Base-by-base conservation (phyloP, 2,113 vertebrate genomes). In the Ammodytes marinus region DNA sequence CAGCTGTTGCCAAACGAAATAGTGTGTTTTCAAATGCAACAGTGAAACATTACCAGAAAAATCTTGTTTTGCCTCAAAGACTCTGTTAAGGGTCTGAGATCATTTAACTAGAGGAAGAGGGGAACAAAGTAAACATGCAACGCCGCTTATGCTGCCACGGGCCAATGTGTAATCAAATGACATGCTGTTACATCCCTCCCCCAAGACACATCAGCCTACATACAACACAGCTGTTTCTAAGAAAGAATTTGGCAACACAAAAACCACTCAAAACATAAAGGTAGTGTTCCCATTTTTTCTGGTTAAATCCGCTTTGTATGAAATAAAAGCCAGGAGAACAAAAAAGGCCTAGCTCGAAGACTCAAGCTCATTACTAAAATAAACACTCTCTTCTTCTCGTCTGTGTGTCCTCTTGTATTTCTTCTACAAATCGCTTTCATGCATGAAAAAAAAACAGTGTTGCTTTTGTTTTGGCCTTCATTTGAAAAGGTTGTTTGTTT, bases 341-440 rank as follows among this genome's bases (percentile, higher is more conserved):
- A 74, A 88, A 27, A 84, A 77, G 70, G 82, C 61, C 43, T 78
- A 75, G 87, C 77, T 90, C 87, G 83, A 86, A 84, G 77, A 81
- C 77, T 68, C 83, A 74, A 83, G 86, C 82, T 87, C 86, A 86
- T 93, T 89, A 88, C 82, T 73, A 87, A 88, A 88, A 88, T 87
- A 89, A 90, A 88, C 72, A 86, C 80, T 63, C 54, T 19, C 59
- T 68, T 83, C 70, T 72, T 69, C 49, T 80, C 76, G 75, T 78
- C 65, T 19, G 77, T 61, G 59, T 61, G 57, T 35, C 52, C 73
- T 76, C 42, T 14, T 12, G 49, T 63, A 67, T 81, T 63, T 79
- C 11, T 70, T 77, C 74, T 80, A 71, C 57, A 57, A 1, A 63
- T 91, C 77, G 52, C 74, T 80, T 83, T 82, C 60, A 87, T 78